Evolutionary conservation across 2,888 invertebrate species (phyloP).

Genomic region (Protonemura montana): DNA sequence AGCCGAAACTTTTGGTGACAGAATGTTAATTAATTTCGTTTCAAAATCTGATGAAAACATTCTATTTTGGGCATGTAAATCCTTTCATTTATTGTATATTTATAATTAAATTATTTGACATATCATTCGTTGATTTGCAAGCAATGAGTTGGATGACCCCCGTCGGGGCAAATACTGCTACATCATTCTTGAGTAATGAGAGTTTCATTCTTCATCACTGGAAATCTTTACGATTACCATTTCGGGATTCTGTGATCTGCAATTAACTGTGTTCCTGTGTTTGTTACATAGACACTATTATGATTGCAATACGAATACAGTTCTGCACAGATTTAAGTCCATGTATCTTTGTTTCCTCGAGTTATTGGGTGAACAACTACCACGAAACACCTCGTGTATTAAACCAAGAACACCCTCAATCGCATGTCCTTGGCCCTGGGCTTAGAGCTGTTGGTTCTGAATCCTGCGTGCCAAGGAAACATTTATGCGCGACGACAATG

Average conservation of each 20-base stretch:
- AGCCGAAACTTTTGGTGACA: slow-evolving; percentile 33
- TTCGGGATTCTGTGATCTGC: slow-evolving; percentile 46
- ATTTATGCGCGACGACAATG: background rate
- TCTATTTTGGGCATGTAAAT: slow-evolving; percentile 1
- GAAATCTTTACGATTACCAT: slow-evolving; percentile 42
- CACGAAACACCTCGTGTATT: too few species aligned
- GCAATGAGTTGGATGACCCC: slow-evolving; percentile 33
- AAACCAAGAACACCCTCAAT: too few species aligned
- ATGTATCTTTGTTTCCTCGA: too few species aligned
- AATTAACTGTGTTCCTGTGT: slow-evolving; percentile 43
- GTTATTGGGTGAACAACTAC: too few species aligned
- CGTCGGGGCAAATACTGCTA: slow-evolving; percentile 21
- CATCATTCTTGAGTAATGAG: slow-evolving; percentile 44
- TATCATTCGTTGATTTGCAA: slow-evolving; percentile 34
- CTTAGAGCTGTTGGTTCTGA: too few species aligned
- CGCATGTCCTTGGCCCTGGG: too few species aligned
- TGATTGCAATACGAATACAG: background rate
- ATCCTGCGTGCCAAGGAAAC: too few species aligned
- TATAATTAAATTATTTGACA: slow-evolving; percentile 41
- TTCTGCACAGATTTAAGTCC: background rate
- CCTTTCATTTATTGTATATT: slow-evolving; percentile 35
- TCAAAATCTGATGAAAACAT: slow-evolving; percentile 7
- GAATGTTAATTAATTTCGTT: slow-evolving; percentile 40
- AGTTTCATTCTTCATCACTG: slow-evolving; percentile 40
- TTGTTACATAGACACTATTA: slow-evolving; percentile 25